Base-by-base conservation (phyloP, 2,113 vertebrate species). In the Apodemus sylvaticus region DNA sequence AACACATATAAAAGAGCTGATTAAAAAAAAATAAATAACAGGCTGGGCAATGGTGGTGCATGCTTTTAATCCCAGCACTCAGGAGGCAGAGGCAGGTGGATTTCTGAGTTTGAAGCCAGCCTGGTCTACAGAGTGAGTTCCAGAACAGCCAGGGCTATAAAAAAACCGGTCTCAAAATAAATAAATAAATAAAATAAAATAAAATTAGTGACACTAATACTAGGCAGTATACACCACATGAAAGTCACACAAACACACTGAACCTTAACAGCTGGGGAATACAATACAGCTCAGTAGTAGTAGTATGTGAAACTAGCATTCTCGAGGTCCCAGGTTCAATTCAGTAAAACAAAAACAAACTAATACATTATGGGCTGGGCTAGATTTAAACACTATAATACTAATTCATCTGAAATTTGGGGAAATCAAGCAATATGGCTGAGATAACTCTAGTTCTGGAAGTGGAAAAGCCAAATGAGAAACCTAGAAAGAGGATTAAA, bases 361-460 rank as follows among this genome's bases (percentile, higher is more conserved):
- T 14, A 76, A 17, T 45, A 76, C 20, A 68, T 68, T 68, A 68
- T 45, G 73, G 42, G 78, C 51, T n/a, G 36, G 34, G 51, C 77
- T 81, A 55, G 51, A 81, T 53, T 91, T 78, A 93, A 87, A 90
- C 8, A 85, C 13, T n/a, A 51, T 24, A 5, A 70, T 36, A 9
- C n/a, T 64, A 64, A 24, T 62, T 62, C 22, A 94, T 8, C 20
- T 77, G 26, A 71, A 24, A 58, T 62, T 90, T 79, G 62, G 19
- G 68, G 53, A 95, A 90, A 78, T 45, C n/a, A 89, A 81, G 55
- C 39, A 93, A 85, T 29, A 51, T 79, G 20, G 22, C 48, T n/a
- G 68, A 81, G 29, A 92, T 73, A 34, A 89, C 83, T 68, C 24
- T 88, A 70, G 82, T 73, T 91, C 77, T 94, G 13, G 45, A 91